Evolutionary conservation across 1,140 invertebrate genomes (phyloP).

Genomic region (Zaprionus taronus): DNA sequence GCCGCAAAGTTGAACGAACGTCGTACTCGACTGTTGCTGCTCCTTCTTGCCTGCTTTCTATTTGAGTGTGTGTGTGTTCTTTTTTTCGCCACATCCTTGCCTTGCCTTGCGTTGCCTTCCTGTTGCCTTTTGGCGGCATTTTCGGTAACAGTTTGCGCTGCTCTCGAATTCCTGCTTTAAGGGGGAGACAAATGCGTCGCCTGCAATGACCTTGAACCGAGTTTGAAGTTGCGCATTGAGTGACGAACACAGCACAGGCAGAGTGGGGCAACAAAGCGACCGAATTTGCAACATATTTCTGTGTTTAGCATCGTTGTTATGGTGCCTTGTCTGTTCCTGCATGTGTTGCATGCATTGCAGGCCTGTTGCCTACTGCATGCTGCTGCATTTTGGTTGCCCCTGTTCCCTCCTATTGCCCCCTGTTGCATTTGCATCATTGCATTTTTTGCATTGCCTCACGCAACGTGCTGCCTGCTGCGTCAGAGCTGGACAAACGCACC

Average conservation of each 20-base stretch:
- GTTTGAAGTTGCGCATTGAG: background rate
- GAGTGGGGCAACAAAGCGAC: background rate
- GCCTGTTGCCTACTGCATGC: background rate
- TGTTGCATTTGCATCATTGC: conserved; percentile 41
- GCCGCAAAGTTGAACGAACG: conserved; percentile 71
- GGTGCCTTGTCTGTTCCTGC: conserved; percentile 8
- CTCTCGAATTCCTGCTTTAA: conserved; percentile 48
- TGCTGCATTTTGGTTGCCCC: conserved; percentile 22
- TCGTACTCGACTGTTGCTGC: conserved; percentile 31
- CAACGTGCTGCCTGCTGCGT: conserved; percentile 6
- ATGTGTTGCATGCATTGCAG: conserved; percentile 9
- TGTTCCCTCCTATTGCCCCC: no score
- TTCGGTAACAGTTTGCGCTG: conserved; percentile 42
- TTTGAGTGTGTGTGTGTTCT: conserved; percentile 14
- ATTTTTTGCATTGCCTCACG: conserved; percentile 48
- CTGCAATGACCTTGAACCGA: conserved; percentile 60
- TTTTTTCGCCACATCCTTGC: conserved; percentile 18
- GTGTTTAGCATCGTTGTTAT: conserved; percentile 39
- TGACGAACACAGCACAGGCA: background rate
- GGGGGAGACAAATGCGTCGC: conserved; percentile 21
- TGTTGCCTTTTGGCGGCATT: conserved; percentile 47
- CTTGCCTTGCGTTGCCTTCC: conserved; percentile 2
- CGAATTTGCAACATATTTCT: conserved; percentile 50
- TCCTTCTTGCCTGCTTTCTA: conserved; percentile 25
- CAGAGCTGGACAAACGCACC: conserved; percentile 25